Conservation (phyloP, 2,113 vertebrate genomes). For the Mus spicilegus region DNA sequence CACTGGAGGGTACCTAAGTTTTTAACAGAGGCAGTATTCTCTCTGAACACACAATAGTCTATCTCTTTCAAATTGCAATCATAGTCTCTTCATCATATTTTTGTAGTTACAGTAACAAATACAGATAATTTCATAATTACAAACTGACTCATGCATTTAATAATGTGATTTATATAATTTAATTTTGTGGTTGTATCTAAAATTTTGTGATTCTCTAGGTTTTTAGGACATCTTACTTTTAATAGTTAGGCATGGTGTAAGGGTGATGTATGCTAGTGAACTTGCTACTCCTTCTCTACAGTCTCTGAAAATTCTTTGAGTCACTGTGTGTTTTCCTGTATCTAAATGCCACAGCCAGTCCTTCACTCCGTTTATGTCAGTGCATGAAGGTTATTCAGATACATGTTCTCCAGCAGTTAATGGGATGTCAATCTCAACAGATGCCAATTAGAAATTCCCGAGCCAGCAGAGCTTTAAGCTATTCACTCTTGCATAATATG, state of each 20-base stretch:
- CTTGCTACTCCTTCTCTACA: not conserved
- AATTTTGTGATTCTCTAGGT: slow-evolving; percentile 7
- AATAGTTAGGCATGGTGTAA: not conserved
- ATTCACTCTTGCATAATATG: slow-evolving; percentile 64
- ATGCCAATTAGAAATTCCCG: slow-evolving; percentile 68
- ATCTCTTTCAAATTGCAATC: slow-evolving; percentile 10
- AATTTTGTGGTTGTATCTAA: not conserved
- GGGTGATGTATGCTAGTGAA: not conserved
- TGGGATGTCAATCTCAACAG: slow-evolving; percentile 69
- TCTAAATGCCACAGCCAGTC: not conserved
- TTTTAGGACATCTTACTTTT: not conserved
- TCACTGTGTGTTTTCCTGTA: slow-evolving; percentile 35
- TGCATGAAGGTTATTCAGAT: slow-evolving; percentile 61
- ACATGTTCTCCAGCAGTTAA: slow-evolving; percentile 51
- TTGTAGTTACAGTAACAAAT: slow-evolving; percentile 35
- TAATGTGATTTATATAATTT: not conserved
- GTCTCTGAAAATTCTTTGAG: slow-evolving; percentile 16
- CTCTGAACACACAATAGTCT: not conserved
- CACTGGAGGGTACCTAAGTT: not conserved
- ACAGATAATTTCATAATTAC: slow-evolving; percentile 8
- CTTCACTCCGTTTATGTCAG: slow-evolving; percentile 54
- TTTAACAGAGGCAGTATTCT: slow-evolving; percentile 12
- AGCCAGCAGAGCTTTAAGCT: slow-evolving; percentile 47
- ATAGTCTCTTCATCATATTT: slow-evolving; percentile 1
- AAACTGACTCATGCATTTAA: not conserved